Conservation (phyloP, 1,140 invertebrate genomes). For the Drosophila sulfurigaster region DNA sequence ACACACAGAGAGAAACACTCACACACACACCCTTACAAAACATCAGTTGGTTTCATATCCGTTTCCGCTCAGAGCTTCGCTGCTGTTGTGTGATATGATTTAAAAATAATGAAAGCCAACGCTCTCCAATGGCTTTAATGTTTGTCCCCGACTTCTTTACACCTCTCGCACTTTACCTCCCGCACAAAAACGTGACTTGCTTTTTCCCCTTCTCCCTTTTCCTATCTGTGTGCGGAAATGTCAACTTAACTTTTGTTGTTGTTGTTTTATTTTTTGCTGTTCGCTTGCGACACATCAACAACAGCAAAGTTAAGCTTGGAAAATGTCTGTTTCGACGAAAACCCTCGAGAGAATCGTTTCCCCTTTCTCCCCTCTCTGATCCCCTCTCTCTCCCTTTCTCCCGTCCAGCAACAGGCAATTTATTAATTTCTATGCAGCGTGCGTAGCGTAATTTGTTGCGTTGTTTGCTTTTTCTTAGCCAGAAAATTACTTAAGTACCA, state of each 20-base stretch:
- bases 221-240: conserved; percentile 65
- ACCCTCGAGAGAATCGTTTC: conserved; percentile 4
- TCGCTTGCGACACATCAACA: conserved; percentile 41
- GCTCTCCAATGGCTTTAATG: conserved; percentile 55
- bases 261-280: not conserved
- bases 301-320: conserved; percentile 41
- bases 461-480: conserved; percentile 49
- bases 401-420: conserved; percentile 54
- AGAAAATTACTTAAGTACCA: conserved; percentile 60
- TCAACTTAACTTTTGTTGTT: conserved; percentile 70
- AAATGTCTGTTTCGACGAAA: conserved; percentile 26
- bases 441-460: conserved; percentile 72
- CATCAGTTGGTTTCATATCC: conserved; percentile 74
- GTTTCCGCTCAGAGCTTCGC: conserved; percentile 56
- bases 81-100: conserved; percentile 72
- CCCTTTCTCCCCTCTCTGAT: not conserved
- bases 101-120: conserved; percentile 80
- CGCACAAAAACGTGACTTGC: conserved; percentile 38
- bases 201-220: conserved; percentile 15
- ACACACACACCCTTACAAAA: conserved; percentile 36
- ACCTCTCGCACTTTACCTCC: not conserved
- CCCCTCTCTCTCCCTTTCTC: not conserved
- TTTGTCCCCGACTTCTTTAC: not conserved
- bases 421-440: conserved; percentile 80
- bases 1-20: not conserved